phyloP scores from a whole-genome alignment of 2,888 invertebrate species.

The Augochlorella aurata region DNA sequence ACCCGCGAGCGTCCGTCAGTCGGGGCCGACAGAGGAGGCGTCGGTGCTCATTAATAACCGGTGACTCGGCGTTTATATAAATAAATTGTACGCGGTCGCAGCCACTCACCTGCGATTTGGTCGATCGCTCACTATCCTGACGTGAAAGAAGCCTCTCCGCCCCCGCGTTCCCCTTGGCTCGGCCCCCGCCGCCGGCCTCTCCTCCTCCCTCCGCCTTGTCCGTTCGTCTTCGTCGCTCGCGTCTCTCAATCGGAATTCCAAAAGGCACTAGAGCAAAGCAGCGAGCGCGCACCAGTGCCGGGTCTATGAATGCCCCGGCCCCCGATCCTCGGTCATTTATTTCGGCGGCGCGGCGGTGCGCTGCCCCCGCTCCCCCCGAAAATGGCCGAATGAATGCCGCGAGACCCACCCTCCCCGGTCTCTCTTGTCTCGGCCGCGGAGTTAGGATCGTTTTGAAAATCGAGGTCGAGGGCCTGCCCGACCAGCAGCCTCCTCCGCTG shows the following conservation, averaged over 20 bases:
- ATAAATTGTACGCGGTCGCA: conserved; percentile 75
- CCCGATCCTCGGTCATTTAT: conserved; percentile 74
- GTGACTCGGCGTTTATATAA: conserved; percentile 78
- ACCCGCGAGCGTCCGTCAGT: conserved; percentile 54
- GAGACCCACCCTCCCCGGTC: not conserved
- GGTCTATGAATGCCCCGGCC: conserved; percentile 66
- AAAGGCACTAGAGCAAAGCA: conserved; percentile 70
- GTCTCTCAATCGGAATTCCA: conserved; percentile 69
- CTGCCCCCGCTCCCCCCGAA: conserved; percentile 54
- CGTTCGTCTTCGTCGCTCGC: conserved; percentile 25
- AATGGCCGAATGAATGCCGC: too few species aligned
- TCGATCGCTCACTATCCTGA: conserved; percentile 79
- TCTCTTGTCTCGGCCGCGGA: conserved; percentile 64
- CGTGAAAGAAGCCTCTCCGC: conserved; percentile 74
- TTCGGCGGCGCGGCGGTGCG: conserved; percentile 68
- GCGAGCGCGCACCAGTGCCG: conserved; percentile 59
- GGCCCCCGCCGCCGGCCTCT: conserved; percentile 19
- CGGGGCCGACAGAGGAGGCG: conserved; percentile 62
- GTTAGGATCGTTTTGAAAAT: conserved; percentile 70
- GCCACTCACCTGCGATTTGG: conserved; percentile 77
- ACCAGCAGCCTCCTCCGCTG: conserved; percentile 32
- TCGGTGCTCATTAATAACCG: conserved; percentile 75
- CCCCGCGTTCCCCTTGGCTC: conserved; percentile 37
- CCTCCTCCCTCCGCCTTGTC: not conserved
- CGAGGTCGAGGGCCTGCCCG: conserved; percentile 68